phyloP scores from a whole-genome alignment of 2,113 vertebrate species.

The Sorex araneus region DNA sequence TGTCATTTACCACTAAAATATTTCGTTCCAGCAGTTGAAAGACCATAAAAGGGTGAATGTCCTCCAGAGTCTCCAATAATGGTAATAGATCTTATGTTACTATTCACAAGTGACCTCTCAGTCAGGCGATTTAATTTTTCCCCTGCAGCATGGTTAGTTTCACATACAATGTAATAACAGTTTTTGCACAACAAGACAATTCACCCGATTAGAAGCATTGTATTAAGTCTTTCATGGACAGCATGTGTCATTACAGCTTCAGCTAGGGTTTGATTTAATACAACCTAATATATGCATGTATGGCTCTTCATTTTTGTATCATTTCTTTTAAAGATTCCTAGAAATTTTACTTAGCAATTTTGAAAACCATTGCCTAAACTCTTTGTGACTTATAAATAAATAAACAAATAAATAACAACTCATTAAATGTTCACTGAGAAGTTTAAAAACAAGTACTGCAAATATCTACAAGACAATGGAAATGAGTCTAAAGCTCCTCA shows the following conservation, averaged over 20 bases:
- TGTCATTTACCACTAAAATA: conserved; percentile 84
- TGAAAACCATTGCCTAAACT: conserved; percentile 66
- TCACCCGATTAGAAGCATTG: conserved; percentile 81
- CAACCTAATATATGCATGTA: conserved; percentile 52
- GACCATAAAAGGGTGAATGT: conserved; percentile 83
- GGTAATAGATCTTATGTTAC: conserved; percentile 85
- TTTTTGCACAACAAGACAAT: conserved; percentile 87
- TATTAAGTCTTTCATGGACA: conserved; percentile 80
- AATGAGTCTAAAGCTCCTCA: neutral
- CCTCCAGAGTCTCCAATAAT: conserved; percentile 86
- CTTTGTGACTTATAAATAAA: conserved; percentile 50
- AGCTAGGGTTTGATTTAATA: conserved; percentile 74
- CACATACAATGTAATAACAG: conserved; percentile 84
- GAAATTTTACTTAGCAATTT: conserved; percentile 51
- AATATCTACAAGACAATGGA: conserved; percentile 12
- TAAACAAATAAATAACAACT: conserved; percentile 38
- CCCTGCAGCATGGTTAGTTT: conserved; percentile 81
- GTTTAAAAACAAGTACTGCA: conserved; percentile 29
- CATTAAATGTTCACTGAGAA: conserved; percentile 54
- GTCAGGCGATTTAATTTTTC: conserved; percentile 86
- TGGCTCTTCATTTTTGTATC: conserved; percentile 41
- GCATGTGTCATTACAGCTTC: conserved; percentile 69
- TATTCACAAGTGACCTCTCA: conserved; percentile 87
- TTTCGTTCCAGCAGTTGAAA: conserved; percentile 85
- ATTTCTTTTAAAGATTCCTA: conserved; percentile 69